These are phyloP conservation scores for Rallus crepitans DNA, from an alignment of 2,797 vertebrate genomes.

Conservation along the genomic window DNA sequence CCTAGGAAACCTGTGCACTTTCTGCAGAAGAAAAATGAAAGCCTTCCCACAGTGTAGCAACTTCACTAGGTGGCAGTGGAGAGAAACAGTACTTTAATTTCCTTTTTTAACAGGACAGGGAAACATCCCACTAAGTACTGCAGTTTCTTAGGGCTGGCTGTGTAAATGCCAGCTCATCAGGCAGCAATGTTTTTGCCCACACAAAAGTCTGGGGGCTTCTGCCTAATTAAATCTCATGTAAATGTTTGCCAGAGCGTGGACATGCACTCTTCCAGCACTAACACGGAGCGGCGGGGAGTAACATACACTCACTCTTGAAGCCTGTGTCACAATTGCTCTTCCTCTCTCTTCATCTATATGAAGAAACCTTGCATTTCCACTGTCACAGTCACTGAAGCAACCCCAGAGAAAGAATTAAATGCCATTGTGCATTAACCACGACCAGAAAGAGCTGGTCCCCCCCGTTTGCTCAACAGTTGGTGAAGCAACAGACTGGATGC, in stretches of 20 bases:
- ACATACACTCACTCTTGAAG: neutral
- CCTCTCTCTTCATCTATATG: neutral
- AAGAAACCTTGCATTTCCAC: neutral
- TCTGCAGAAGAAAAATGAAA: neutral
- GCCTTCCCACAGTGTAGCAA: neutral
- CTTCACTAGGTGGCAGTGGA: conserved; percentile 65
- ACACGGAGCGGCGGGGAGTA: neutral
- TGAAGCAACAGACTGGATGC: neutral
- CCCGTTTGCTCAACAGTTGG: neutral
- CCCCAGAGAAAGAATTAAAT: neutral
- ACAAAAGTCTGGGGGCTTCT: neutral
- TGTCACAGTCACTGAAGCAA: neutral
- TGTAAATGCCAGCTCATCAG: neutral
- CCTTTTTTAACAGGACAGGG: neutral
- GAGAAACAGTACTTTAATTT: conserved; percentile 15
- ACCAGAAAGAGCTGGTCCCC: neutral
- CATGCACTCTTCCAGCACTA: neutral
- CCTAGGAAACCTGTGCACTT: neutral
- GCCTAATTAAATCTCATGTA: rapidly evolving
- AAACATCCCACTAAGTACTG: neutral
- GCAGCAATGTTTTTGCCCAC: neutral
- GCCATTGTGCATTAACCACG: neutral
- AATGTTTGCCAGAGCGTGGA: neutral
- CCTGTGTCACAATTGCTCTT: neutral
- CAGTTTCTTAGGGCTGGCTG: neutral